phyloP scores from a whole-genome alignment of 2,797 vertebrate species.

The Halcyon smyrnensis region DNA sequence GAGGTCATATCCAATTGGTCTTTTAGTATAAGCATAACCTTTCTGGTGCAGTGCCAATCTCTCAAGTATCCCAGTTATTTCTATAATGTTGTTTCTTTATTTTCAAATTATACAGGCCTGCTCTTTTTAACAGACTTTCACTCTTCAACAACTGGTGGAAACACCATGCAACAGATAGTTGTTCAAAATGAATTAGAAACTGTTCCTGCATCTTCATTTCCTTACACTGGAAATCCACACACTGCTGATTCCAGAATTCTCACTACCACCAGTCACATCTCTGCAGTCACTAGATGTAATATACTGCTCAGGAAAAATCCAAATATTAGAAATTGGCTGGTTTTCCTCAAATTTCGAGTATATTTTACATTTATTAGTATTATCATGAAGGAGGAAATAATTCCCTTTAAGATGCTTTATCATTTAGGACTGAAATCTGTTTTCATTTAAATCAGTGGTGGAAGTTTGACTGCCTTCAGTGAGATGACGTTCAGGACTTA shows the following conservation, averaged over 20 bases:
- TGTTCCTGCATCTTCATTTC: neutral
- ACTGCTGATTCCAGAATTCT: neutral
- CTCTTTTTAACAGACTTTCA: neutral
- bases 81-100: neutral
- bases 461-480: neutral
- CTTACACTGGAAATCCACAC: neutral
- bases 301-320: neutral
- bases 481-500: neutral
- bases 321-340: neutral
- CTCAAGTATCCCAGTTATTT: neutral
- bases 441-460: neutral
- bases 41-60: neutral
- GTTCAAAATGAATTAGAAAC: neutral
- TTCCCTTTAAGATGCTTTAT: neutral
- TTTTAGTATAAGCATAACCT: neutral
- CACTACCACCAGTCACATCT: neutral
- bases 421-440: neutral
- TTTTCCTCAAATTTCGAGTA: neutral
- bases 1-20: neutral
- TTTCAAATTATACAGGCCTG: neutral
- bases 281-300: neutral
- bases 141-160: neutral
- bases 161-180: rapidly evolving
- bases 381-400: neutral
- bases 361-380: neutral